phyloP scores from a whole-genome alignment of 2,113 vertebrate species.

The Xiphophorus maculatus region DNA sequence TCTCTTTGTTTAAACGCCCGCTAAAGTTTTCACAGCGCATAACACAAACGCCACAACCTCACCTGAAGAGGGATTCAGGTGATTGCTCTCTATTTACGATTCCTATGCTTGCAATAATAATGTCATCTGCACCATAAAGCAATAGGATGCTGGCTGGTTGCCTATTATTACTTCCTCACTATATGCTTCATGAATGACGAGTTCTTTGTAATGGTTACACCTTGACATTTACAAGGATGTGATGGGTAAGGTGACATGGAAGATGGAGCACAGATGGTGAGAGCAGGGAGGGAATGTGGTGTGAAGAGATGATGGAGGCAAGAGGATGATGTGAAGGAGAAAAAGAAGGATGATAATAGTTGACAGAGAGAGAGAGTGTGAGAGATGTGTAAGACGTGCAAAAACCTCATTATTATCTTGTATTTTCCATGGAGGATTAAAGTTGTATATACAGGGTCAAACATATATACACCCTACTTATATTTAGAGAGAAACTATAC shows the following conservation, averaged over 20 bases:
- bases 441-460: too few species aligned
- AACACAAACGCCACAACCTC: neutral
- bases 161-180: neutral
- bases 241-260: constrained; percentile 36
- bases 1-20: neutral
- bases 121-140: neutral
- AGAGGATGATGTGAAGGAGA: neutral
- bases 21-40: neutral
- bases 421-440: too few species aligned
- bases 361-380: constrained; percentile 13
- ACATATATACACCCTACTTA: too few species aligned
- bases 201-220: constrained; percentile 20
- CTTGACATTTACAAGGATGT: constrained; percentile 44
- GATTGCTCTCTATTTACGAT: neutral
- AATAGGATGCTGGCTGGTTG: neutral
- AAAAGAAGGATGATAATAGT: neutral
- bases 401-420: neutral
- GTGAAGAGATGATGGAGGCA: neutral
- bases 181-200: constrained; percentile 1
- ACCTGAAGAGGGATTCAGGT: neutral
- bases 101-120: neutral
- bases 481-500: neutral
- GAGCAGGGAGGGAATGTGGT: constrained; percentile 19
- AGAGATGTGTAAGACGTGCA: neutral
- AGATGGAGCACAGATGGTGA: constrained; percentile 50